Evolutionary conservation across 2,797 vertebrate species (phyloP), one percentile per base, ranked within the genome.

Genomic region (Halcyon smyrnensis): DNA sequence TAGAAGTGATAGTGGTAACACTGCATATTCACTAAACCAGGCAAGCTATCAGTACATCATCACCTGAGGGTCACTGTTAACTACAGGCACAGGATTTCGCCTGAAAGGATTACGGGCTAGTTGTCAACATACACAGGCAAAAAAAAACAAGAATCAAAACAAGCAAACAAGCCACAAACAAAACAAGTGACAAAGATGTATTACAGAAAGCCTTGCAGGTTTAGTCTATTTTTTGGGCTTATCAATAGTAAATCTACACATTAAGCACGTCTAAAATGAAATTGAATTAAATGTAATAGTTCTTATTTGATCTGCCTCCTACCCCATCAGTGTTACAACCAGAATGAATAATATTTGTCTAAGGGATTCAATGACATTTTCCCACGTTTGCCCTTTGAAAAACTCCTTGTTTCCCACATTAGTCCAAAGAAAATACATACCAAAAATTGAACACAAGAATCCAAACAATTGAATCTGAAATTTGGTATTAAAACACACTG

Each of bases 391-490:
- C 6, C 18, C 51, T 90, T 53, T 6, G 12, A 70, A 74, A 41
- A 69, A 67, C 7, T 69, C 17, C 6, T 83, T 50, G 15, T 23
- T 73, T 59, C 15, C n/a, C 20, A 10, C 27, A 41, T 23, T 54
- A 39, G 21, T 45, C 25, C 4, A 53, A 79, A 74, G 45, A 59
- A 59, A 46, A 62, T 5, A 43, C 28, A 70, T 8, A 39, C 4
- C 11, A 57, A 87, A 91, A 87, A 39, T 19, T 45, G 20, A 88
- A 88, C 16, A 57, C 4, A 65, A 70, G 41, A 80, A 34, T 39
- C 1, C 1, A 57, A 73, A 94, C 30, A 13, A 8, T 0, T 11
- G 4, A 2, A 73, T 63, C 3, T 41, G 54, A 73, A 41, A n/a
- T 82, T 25, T 39, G 10, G 6, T 57, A 50, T 41, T 71, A 63